Conservation (phyloP, 2,113 vertebrate genomes). For the Rhegmatorhina hoffmannsi region DNA sequence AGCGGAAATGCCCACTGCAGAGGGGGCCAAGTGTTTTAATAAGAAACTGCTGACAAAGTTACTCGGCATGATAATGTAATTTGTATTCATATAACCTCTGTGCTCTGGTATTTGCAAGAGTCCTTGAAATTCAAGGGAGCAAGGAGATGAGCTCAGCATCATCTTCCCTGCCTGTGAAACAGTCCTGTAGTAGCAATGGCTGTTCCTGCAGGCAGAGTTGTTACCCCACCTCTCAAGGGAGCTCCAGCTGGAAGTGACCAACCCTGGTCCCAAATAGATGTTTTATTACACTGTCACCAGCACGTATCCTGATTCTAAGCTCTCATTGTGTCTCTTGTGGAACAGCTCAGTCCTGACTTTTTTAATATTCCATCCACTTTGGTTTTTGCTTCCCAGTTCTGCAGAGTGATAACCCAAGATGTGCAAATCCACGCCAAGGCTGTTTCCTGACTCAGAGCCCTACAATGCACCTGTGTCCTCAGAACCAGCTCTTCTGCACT, state of each 20-base stretch:
- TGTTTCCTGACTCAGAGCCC: background rate
- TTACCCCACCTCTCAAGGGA: background rate
- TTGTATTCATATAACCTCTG: conserved; percentile 54
- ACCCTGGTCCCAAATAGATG: background rate
- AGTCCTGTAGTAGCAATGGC: background rate
- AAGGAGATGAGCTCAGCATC: conserved; percentile 28
- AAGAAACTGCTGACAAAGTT: conserved; percentile 58
- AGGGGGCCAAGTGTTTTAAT: conserved; percentile 39
- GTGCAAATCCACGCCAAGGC: background rate
- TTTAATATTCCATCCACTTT: background rate
- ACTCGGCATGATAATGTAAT: conserved; percentile 44
- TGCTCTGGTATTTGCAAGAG: conserved; percentile 48
- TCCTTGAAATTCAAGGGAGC: conserved; percentile 61
- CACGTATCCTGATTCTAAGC: background rate
- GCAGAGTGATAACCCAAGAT: background rate
- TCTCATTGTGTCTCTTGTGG: background rate
- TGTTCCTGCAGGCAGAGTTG: background rate
- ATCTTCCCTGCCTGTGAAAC: background rate
- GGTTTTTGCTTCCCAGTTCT: background rate
- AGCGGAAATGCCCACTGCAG: conserved; percentile 29
- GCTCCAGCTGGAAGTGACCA: background rate
- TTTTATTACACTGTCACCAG: background rate
- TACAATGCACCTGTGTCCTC: background rate
- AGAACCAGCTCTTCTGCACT: background rate
- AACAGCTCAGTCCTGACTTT: background rate